Base-by-base conservation (phyloP, 2,113 vertebrate genomes). In the Microcebus jonahi region DNA sequence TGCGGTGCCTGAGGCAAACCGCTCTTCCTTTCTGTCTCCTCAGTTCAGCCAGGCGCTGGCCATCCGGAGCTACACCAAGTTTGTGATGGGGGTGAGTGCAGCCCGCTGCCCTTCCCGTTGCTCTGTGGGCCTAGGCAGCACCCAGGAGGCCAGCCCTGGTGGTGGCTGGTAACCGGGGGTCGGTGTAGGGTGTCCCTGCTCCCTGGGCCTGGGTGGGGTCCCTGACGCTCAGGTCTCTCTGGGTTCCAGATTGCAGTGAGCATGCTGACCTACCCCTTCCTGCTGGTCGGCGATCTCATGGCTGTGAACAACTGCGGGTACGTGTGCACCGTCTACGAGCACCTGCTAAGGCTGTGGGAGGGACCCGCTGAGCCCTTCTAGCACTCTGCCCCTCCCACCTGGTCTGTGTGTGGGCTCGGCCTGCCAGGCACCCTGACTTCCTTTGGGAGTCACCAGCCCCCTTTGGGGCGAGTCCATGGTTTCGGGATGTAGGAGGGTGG, bases 301-400 rank as follows among this genome's bases (percentile, higher is more conserved):
- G 99, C 99, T 0, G 98, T 99, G 97, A 99, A 99, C 98, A 99
- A 99, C 98, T 99, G 99, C 42, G 99, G 99, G 99, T 99, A 98
- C 75, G 99, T 99, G 82, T 34, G 85, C 45, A 13, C 93, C 17
- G 17, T 63, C 61, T 14, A 5, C 63, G 17, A 65, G 63, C 31
- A 25, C 39, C 36, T 48, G 11, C 84, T 45, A 6, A 34, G 73
- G 36, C 39, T 36, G 6, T 25, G 9, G 20, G n/a, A 23, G 80
- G 14, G 0, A 6, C 21, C 57, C 3, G 71, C 39, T 34, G 23
- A 53, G 59, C 21, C 59, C 15, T 12, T 11, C 76, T 18, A 8
- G 11, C 27, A 11, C 80, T n/a, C 63, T 76, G 82, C 53, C 55
- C 23, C n/a, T 45, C 6, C 71, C 0, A 0, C 29, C 45, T 14